phyloP scores from a whole-genome alignment of 92 coral and sea anemone genomes.

The Phymanthus crucifer region DNA sequence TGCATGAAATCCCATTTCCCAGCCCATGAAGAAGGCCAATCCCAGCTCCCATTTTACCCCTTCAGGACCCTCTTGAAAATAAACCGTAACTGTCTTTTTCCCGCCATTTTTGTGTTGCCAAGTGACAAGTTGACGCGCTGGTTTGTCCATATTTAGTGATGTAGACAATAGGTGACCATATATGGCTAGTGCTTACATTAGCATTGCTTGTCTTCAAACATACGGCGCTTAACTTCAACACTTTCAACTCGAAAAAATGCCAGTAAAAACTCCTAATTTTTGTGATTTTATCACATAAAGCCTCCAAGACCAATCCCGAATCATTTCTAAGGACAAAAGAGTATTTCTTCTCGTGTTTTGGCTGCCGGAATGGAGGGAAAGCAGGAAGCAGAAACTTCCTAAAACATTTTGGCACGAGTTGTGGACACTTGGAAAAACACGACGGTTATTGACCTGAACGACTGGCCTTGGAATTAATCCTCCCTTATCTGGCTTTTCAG shows the following conservation, averaged over 20 bases:
- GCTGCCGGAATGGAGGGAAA: constrained; percentile 12
- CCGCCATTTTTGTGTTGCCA: constrained; percentile 58
- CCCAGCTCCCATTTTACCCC: too few relatives aligned
- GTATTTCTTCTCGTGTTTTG: constrained; percentile 1
- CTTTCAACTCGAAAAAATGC: constrained; percentile 32
- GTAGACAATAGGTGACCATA: constrained; percentile 80
- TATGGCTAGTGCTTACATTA: constrained; percentile 63
- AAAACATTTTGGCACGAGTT: constrained; percentile 33
- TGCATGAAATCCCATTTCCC: too few relatives aligned
- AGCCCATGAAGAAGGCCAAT: too few relatives aligned
- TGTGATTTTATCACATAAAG: constrained; percentile 37
- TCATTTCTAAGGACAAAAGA: background rate
- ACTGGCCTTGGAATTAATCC: constrained; percentile 39
- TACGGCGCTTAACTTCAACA: constrained; percentile 36
- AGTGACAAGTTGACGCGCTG: constrained; percentile 39
- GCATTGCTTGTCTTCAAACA: constrained; percentile 23
- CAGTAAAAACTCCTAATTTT: background rate
- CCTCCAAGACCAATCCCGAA: background rate
- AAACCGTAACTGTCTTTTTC: constrained; percentile 8
- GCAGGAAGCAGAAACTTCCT: constrained; percentile 15
- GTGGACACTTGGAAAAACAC: constrained; percentile 20
- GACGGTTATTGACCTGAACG: constrained; percentile 21
- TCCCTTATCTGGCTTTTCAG: background rate
- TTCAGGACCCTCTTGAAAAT: too few relatives aligned
- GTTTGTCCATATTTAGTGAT: constrained; percentile 75